Conservation (phyloP, 2,797 vertebrate genomes). For the Leuciscus waleckii region DNA sequence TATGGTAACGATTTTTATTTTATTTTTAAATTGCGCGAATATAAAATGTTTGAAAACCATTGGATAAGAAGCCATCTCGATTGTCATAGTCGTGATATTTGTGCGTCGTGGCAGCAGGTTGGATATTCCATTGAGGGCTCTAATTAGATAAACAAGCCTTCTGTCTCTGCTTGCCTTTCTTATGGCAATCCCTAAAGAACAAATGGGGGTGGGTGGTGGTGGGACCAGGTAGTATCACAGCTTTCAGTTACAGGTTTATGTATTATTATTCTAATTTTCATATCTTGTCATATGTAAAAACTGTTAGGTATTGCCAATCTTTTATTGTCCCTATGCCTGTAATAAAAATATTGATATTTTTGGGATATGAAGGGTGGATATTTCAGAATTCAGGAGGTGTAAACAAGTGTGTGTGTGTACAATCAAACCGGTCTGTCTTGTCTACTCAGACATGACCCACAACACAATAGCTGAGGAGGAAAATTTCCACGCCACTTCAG, state of each 20-base stretch:
- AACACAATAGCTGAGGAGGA: constrained; percentile 29
- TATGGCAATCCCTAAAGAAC: constrained; percentile 24
- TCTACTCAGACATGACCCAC: constrained; percentile 53
- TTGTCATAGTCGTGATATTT: background rate
- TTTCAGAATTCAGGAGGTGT: constrained; percentile 57
- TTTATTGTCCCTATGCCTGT: background rate
- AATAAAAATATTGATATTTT: background rate
- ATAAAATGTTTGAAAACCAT: background rate
- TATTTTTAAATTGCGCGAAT: background rate
- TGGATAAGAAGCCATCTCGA: background rate
- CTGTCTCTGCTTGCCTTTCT: constrained; percentile 12
- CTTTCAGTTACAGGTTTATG: background rate
- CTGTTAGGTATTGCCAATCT: background rate
- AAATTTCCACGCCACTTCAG: background rate
- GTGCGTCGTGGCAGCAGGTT: background rate
- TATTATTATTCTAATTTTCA: background rate
- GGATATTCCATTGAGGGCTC: constrained; percentile 16
- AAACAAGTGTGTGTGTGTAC: constrained; percentile 47
- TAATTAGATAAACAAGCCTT: constrained; percentile 38
- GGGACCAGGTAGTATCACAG: background rate
- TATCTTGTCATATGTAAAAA: background rate
- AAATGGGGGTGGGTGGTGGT: constrained; percentile 50
- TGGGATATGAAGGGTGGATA: constrained; percentile 3
- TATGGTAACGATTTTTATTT: too few relatives aligned
- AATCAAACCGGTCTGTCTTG: constrained; percentile 72